Conservation (phyloP, 2,888 invertebrate genomes). For the Morpho achilles region DNA sequence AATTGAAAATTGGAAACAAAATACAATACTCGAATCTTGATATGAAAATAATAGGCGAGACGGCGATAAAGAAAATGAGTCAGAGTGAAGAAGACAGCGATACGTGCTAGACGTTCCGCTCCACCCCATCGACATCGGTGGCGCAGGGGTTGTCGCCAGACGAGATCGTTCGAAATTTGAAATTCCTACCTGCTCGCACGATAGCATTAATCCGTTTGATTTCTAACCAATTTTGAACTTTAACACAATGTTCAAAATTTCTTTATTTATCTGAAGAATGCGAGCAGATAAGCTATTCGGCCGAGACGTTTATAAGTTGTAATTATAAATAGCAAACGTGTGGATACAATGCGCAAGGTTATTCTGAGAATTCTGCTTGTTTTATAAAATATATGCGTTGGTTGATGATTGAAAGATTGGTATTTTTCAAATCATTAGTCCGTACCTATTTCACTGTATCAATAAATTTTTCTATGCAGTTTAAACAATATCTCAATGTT, state of each 20-base stretch:
- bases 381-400: conserved; percentile 47
- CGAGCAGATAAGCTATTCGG: conserved; percentile 44
- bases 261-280: conserved; percentile 33
- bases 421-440: conserved; percentile 41
- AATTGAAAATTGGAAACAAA: conserved; percentile 78
- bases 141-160: conserved; percentile 76
- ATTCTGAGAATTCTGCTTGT: conserved; percentile 65
- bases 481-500: neutral
- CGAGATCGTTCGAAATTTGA: conserved; percentile 67
- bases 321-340: conserved; percentile 75
- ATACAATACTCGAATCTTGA: conserved; percentile 77
- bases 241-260: conserved; percentile 36
- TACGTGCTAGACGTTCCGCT: conserved; percentile 58
- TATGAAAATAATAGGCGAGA: conserved; percentile 78
- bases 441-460: conserved; percentile 1
- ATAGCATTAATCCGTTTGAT: conserved; percentile 38
- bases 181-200: conserved; percentile 62
- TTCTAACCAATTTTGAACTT: conserved; percentile 47
- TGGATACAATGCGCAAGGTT: conserved; percentile 71
- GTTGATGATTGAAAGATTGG: conserved; percentile 57
- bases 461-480: conserved; percentile 2
- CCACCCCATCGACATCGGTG: conserved; percentile 65
- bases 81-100: conserved; percentile 49
- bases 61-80: conserved; percentile 49
- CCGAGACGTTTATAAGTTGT: conserved; percentile 51